A percentile compares a stretch with the other conserved stretches of the same genome.
phyloP scores from a whole-genome alignment of 2,113 vertebrate species.

The Carettochelys insculpta region DNA sequence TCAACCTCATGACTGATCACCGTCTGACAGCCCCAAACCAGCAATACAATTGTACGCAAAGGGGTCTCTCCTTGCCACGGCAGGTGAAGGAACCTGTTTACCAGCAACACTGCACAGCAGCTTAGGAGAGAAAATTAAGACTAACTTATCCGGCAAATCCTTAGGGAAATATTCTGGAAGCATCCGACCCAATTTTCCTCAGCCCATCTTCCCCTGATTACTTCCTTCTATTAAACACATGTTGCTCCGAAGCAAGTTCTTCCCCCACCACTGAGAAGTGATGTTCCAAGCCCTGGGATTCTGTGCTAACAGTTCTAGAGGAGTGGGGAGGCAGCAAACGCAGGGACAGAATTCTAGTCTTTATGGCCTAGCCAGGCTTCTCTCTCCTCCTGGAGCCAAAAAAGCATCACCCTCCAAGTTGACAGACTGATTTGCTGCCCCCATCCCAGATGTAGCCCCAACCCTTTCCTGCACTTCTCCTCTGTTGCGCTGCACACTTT shows the following conservation, averaged over 20 bases:
- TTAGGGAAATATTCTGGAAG: background rate
- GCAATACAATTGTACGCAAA: too few relatives aligned
- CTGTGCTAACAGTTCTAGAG: background rate
- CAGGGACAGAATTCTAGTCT: background rate
- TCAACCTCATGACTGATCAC: slow-evolving; percentile 31
- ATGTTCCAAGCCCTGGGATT: background rate
- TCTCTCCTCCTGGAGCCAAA: background rate
- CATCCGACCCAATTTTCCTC: background rate
- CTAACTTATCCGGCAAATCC: rapidly evolving
- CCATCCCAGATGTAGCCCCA: background rate
- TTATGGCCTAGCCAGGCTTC: background rate
- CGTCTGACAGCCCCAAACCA: slow-evolving; percentile 13
- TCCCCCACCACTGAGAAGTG: background rate
- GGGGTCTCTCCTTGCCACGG: background rate
- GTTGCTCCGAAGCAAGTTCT: background rate
- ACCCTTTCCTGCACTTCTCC: background rate
- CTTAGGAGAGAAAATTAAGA: background rate
- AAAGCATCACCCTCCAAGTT: background rate
- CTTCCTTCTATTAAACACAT: background rate
- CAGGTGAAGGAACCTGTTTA: background rate
- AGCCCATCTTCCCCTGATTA: background rate
- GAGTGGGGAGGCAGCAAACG: background rate
- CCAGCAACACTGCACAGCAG: background rate
- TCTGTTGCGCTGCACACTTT: background rate
- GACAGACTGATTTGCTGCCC: background rate